These are phyloP conservation scores for Strigops habroptila DNA, from an alignment of 2,113 vertebrate genomes.

Conservation along the genomic window DNA sequence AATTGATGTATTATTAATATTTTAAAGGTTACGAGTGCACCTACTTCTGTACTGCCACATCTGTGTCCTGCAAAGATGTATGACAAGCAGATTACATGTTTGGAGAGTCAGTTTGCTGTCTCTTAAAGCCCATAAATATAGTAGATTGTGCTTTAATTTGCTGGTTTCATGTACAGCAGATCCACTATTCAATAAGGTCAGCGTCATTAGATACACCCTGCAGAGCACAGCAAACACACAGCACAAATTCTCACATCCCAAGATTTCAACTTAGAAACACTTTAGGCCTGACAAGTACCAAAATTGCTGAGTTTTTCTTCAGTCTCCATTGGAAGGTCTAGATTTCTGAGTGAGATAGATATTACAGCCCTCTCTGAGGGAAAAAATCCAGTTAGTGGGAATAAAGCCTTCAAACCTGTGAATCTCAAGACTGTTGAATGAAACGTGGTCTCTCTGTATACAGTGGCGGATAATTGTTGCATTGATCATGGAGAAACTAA, in stretches of 20 bases:
- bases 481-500: neutral
- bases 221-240: neutral
- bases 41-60: neutral
- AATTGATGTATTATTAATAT: neutral
- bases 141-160: neutral
- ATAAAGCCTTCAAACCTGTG: neutral
- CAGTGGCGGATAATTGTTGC: neutral
- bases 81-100: neutral
- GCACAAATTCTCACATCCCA: neutral
- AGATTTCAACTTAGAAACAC: neutral
- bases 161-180: neutral
- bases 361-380: neutral
- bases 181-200: neutral
- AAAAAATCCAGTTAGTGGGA: neutral
- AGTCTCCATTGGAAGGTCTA: neutral
- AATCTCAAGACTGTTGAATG: neutral
- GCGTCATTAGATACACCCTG: neutral
- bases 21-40: neutral
- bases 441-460: neutral
- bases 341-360: neutral
- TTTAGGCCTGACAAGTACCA: neutral
- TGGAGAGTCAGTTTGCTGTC: neutral
- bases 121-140: neutral
- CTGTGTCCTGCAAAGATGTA: neutral
- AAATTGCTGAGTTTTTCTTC: rapidly evolving